Percentiles rank a stretch among this genome's conserved stretches.
Evolutionary conservation across 2,888 invertebrate species (phyloP).

Genomic region (Troides helena): DNA sequence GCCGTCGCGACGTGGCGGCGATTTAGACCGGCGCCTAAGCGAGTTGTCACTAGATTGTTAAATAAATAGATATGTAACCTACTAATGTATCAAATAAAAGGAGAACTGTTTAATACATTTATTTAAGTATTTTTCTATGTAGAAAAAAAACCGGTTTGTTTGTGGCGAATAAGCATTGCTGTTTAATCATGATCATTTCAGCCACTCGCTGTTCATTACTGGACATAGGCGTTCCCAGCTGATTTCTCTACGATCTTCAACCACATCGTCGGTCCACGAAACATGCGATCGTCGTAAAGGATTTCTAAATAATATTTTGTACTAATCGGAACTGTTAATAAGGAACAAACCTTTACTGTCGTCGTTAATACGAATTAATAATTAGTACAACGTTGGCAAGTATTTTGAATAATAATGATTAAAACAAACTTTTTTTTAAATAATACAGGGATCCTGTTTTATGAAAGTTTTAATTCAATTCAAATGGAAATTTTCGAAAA

Average conservation of each 20-base stretch:
- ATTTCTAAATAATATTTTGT: background rate
- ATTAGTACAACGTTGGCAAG: too few relatives aligned
- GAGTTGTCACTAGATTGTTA: slow-evolving; percentile 11
- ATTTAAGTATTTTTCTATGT: background rate
- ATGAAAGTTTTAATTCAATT: slow-evolving; percentile 16
- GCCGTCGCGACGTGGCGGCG: slow-evolving; percentile 14
- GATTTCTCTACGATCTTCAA: too few relatives aligned
- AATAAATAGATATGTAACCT: slow-evolving; percentile 17
- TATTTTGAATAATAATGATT: too few relatives aligned
- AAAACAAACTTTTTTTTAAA: too few relatives aligned
- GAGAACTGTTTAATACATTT: background rate
- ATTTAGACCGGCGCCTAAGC: slow-evolving; percentile 26
- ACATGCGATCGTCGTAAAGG: too few relatives aligned
- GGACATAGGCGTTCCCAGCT: too few relatives aligned
- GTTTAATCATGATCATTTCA: too few relatives aligned
- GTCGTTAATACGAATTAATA: too few relatives aligned
- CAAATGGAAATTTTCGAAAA: slow-evolving; percentile 9
- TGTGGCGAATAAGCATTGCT: too few relatives aligned
- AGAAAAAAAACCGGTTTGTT: background rate
- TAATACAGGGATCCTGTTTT: background rate
- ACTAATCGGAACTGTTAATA: background rate
- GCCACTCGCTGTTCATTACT: too few relatives aligned
- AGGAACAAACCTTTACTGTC: background rate
- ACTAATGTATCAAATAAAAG: slow-evolving; percentile 4
- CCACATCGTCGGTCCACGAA: too few relatives aligned